Conservation (phyloP, 64 coral and sea anemone species). For the Acropora yongei region DNA sequence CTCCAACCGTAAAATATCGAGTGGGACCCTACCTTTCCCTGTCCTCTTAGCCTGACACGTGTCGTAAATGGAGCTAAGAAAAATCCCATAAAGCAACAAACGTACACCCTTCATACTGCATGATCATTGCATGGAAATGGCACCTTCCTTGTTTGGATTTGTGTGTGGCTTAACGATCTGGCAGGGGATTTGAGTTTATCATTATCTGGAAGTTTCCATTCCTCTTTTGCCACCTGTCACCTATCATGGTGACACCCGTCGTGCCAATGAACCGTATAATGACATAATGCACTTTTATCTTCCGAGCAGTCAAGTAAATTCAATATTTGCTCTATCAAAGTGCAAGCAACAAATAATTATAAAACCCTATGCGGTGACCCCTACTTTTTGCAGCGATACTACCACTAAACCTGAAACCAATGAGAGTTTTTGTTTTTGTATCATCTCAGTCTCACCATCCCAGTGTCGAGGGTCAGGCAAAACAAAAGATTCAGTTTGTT, state of each 20-base stretch:
- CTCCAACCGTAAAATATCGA: neutral
- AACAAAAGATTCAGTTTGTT: too few species aligned
- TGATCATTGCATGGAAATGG: constrained; percentile 2
- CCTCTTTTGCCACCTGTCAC: neutral
- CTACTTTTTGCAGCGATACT: too few species aligned
- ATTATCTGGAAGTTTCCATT: neutral
- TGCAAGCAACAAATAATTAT: too few species aligned
- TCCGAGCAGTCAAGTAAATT: neutral
- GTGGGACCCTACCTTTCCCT: constrained; percentile 17
- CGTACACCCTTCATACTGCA: constrained; percentile 23
- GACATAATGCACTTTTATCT: neutral
- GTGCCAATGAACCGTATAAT: neutral
- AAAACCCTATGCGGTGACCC: too few species aligned
- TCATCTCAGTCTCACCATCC: too few species aligned
- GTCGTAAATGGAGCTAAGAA: neutral
- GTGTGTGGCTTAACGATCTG: neutral
- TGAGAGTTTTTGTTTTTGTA: too few species aligned
- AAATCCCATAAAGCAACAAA: neutral
- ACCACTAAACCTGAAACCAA: too few species aligned
- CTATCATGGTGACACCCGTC: neutral
- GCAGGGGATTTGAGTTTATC: neutral
- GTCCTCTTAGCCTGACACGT: neutral
- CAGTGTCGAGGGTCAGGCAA: too few species aligned
- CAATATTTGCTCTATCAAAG: too few species aligned
- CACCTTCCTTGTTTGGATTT: neutral